Evolutionary conservation across 2,797 vertebrate species (phyloP), one percentile per base, ranked within the genome.

Genomic region (Miichthys miiuy): DNA sequence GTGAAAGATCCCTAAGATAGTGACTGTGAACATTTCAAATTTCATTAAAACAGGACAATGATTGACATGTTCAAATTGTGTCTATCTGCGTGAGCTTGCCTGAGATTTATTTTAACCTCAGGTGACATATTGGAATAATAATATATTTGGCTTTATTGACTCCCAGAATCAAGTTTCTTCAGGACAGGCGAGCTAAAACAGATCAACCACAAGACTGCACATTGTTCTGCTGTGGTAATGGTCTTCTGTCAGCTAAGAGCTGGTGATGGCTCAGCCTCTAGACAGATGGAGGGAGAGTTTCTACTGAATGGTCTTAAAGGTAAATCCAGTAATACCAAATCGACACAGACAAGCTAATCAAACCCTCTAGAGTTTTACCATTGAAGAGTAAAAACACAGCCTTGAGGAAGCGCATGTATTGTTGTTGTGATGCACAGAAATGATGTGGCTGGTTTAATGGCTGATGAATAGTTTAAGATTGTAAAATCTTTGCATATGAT

Each of bases 261-360:
- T 3, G 6, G 44, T 62, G 54, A 77, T 62, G 64, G 77, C 80
- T 85, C 82, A 82, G 77, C 80, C 72, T 76, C 23, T 50, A 79
- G 87, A 89, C 92, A 92, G 90, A 93, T 89, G 88, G 88, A 87
- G 79, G 61, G 21, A 84, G 79, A 88, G 84, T 86, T 92, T 90
- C 75, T 82, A 83, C 77, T 71, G 52, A 82, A 83, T 51, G 61
- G 80, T 85, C 84, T 90, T 88, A 85, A 82, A 84, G 83, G 80
- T 88, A 89, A 94, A 90, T 82, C 91, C 88, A 78, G 74, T 90
- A 92, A 91, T 79, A 86, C 83, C 72, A 67, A 85, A 68, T 69
- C 64, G 58, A 84, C 86, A 83, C 25, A 72, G 68, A 89, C 65
- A 64, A 81, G 55, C 51, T 87, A 88, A 93, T 85, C 83, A 77